These are phyloP conservation scores for Neolamprologus multifasciatus DNA, from an alignment of 2,797 vertebrate genomes.

Conservation along the genomic window DNA sequence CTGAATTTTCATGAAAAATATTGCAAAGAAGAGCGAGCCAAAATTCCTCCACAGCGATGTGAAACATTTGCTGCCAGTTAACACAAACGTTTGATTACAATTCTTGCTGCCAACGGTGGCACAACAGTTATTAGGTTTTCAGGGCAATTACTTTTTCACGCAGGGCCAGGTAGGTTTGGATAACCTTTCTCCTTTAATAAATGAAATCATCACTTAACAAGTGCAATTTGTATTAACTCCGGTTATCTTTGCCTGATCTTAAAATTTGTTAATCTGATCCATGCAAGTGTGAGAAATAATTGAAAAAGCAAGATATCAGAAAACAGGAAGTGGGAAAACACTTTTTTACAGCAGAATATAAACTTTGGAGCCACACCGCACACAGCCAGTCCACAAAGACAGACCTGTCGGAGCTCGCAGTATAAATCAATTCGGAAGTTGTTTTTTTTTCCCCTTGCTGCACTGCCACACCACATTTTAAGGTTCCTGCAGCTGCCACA, in stretches of 20 bases:
- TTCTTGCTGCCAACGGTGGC: background rate
- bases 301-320: background rate
- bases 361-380: background rate
- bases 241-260: background rate
- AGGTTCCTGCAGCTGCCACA: background rate
- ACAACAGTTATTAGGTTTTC: background rate
- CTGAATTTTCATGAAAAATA: background rate
- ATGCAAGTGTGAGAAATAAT: background rate
- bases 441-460: background rate
- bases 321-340: background rate
- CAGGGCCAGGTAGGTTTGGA: background rate
- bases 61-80: background rate
- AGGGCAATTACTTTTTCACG: background rate
- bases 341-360: background rate
- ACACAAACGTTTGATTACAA: background rate
- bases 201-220: background rate
- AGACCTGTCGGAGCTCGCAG: background rate
- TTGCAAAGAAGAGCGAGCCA: background rate
- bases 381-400: background rate
- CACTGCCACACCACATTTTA: background rate
- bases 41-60: background rate
- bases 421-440: background rate
- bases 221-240: background rate
- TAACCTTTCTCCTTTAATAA: background rate
- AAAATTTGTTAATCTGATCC: background rate